These are phyloP conservation scores for Chesias legatella DNA, from an alignment of 2,888 invertebrate genomes.

Conservation along the genomic window DNA sequence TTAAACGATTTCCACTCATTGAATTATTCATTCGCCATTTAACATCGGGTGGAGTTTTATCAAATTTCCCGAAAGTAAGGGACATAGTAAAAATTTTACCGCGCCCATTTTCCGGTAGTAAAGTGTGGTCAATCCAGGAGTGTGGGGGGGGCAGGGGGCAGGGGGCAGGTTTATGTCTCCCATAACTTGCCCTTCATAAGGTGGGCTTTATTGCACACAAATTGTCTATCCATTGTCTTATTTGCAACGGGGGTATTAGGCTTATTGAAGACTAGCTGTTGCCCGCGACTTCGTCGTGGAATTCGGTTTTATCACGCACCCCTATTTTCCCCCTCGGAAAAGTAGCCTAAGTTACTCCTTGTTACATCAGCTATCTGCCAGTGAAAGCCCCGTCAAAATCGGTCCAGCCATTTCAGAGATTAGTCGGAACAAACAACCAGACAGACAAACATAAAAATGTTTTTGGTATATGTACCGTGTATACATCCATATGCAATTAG, in stretches of 20 bases:
- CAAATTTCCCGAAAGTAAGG: constrained; percentile 52
- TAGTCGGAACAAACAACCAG: no score
- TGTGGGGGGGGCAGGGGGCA: constrained; percentile 38
- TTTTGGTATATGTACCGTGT: no score
- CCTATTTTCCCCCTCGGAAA: no score
- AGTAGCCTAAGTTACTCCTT: no score
- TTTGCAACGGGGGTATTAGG: constrained; percentile 13
- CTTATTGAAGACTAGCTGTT: no score
- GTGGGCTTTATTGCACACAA: constrained; percentile 35
- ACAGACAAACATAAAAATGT: no score
- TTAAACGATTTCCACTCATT: constrained; percentile 30
- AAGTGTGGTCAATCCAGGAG: constrained; percentile 56
- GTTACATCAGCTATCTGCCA: no score
- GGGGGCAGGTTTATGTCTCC: constrained; percentile 47
- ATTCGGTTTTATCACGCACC: no score
- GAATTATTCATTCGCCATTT: constrained; percentile 48
- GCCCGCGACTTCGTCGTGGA: no score
- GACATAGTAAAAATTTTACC: constrained; percentile 52
- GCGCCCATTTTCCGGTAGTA: constrained; percentile 19
- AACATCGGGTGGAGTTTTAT: constrained; percentile 37
- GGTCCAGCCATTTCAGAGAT: no score
- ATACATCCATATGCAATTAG: no score
- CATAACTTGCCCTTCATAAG: constrained; percentile 44
- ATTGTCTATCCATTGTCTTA: constrained; percentile 40
- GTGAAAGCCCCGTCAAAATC: no score